Conservation (phyloP, 2,113 vertebrate genomes). For the Paramormyrops kingsleyae region DNA sequence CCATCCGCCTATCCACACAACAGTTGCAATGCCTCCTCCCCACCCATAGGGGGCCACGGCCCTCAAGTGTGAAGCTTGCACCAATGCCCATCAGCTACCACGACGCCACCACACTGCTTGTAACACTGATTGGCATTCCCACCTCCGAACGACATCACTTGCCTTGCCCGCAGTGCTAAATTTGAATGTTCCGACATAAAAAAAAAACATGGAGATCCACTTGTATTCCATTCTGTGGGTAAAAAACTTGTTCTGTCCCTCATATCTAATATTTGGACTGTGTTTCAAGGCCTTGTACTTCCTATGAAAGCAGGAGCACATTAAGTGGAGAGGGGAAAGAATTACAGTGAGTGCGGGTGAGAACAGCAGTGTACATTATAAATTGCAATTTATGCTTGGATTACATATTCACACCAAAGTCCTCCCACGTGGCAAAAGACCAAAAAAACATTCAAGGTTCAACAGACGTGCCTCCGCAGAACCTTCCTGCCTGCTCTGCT, state of each 20-base stretch:
- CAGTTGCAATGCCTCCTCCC: neutral
- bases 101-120: neutral
- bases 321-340: neutral
- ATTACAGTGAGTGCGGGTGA: neutral
- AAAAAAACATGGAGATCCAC: neutral
- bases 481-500: neutral
- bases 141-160: neutral
- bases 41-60: neutral
- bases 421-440: neutral
- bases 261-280: neutral
- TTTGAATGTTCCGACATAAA: neutral
- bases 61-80: neutral
- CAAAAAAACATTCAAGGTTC: neutral
- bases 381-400: neutral
- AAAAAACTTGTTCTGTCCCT: neutral
- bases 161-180: neutral
- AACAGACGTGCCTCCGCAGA: neutral
- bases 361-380: neutral
- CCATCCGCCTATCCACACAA: neutral
- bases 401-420: neutral
- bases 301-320: neutral
- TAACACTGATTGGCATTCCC: neutral
- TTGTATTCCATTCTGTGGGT: neutral
- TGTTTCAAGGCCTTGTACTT: neutral
- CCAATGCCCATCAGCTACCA: neutral